A percentile compares a stretch with the other conserved stretches of the same genome.
phyloP scores from a whole-genome alignment of 2,113 vertebrate species.

The Siphamia tubifer region DNA sequence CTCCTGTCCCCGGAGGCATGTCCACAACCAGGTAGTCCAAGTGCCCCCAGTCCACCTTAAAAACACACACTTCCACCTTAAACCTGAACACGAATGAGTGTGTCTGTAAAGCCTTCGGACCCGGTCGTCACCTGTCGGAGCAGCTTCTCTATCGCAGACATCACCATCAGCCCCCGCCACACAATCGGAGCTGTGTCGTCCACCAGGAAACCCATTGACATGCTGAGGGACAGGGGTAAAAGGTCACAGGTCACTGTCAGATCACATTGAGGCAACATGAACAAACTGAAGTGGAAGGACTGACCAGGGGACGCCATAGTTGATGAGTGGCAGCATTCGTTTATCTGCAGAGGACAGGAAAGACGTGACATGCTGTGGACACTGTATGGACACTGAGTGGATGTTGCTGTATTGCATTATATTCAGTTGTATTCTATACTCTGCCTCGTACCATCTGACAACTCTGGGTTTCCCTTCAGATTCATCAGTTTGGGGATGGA shows the following conservation, averaged over 20 bases:
- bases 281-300: constrained; percentile 55
- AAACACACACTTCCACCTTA: constrained; percentile 8
- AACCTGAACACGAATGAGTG: too few species aligned
- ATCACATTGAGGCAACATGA: too few species aligned
- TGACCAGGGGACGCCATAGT: constrained; percentile 95
- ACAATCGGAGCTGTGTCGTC: constrained; percentile 89
- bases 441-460: constrained; percentile 91
- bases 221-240: constrained; percentile 74
- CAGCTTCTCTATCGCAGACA: constrained; percentile 93
- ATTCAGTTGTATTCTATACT: too few species aligned
- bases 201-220: constrained; percentile 98
- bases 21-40: constrained; percentile 96
- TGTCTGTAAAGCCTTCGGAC: too few species aligned
- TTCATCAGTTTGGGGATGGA: constrained; percentile 98
- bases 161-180: constrained; percentile 97
- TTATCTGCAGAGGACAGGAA: constrained; percentile 82
- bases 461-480: constrained; percentile 91
- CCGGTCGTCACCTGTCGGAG: constrained; percentile 96
- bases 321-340: constrained; percentile 91
- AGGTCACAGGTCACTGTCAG: neutral
- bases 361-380: too few species aligned
- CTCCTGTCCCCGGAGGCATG: constrained; percentile 97
- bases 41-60: constrained; percentile 93
- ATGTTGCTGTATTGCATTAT: too few species aligned
- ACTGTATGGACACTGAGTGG: too few species aligned